Base-by-base conservation (phyloP, 2,888 invertebrate species). In the Rotaria sp. region DNA sequence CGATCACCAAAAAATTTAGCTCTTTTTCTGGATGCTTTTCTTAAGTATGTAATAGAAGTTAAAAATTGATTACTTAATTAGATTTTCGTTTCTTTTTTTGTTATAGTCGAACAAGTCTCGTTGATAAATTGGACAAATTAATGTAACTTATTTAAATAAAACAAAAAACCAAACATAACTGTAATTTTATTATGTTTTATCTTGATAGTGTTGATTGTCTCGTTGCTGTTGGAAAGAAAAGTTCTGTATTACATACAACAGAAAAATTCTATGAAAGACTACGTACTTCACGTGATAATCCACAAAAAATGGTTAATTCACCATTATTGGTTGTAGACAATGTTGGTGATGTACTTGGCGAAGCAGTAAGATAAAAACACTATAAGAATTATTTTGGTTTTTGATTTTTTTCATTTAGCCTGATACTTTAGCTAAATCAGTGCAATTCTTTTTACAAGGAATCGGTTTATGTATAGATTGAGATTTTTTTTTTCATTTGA, bases 301-400 rank as follows among this genome's bases (percentile, higher is more conserved):
- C 74, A 11, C 45, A 85, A 26, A 80, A 84, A 13, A 67, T 86
- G 48, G 87, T 85, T 5, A 87, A 87, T 85, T 74, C 84, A 21
- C 87, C 87, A 41, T 93, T 96, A 88, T 92, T 96, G 85, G 95
- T 95, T 90, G 94, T 96, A 87, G 95, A 96, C 89, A 93, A 94
- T 87, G 95, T 94, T 84, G 95, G 95, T n/a, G 95, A 96, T 92
- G 95, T 95, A 11, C 92, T 96, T 87, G 93, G 94, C 88, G 96
- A 96, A 92, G 94, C 94, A 90, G 80, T 80, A 45, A 80, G 80
- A 26, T 8, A 45, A 45, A 30, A n/a, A 41, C 5, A 59, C 11
- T 7, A 35, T 5, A 30, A 67, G 35, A 35, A 1, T 35, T 0
- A 67, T 18, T 24, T 13, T n/a, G n/a, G 1, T 35, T 30, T 75